A percentile compares a stretch with the other conserved stretches of the same genome.
These are phyloP conservation scores for Stegostoma tigrinum DNA, from an alignment of 2,113 vertebrate species.

Conservation along the genomic window DNA sequence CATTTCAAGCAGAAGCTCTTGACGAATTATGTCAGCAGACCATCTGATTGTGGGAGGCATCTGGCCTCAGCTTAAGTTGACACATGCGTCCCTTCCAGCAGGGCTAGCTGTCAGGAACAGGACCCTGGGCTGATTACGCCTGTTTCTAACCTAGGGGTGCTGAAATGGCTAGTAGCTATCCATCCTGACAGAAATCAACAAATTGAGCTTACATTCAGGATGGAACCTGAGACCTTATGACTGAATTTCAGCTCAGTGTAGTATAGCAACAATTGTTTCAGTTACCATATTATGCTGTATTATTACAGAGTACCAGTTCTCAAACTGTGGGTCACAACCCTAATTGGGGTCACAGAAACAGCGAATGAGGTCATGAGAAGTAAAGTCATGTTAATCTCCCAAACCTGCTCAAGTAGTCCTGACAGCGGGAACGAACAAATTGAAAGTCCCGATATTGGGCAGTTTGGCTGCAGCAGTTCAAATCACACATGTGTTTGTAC, in stretches of 20 bases:
- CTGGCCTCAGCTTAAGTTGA: not conserved
- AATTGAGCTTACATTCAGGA: not conserved
- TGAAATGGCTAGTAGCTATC: not conserved
- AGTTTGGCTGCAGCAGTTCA: not conserved
- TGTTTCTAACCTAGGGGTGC: not conserved
- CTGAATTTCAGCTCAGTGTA: not conserved
- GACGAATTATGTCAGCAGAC: not conserved
- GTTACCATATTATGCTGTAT: too few relatives aligned
- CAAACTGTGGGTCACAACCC: not conserved
- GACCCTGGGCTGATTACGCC: not conserved
- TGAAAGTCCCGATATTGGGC: not conserved
- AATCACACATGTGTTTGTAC: not conserved
- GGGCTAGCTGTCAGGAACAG: not conserved
- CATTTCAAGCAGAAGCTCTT: not conserved
- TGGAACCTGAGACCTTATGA: not conserved
- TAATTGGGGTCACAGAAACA: not conserved
- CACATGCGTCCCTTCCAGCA: not conserved
- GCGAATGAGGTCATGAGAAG: not conserved
- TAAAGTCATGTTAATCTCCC: not conserved
- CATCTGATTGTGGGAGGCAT: not conserved
- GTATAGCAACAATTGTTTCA: not conserved
- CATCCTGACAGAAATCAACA: not conserved
- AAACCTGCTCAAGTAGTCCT: not conserved
- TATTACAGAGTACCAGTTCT: not conserved
- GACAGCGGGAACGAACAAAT: not conserved